Conservation (phyloP, 2,113 vertebrate species). For the Lynx canadensis region DNA sequence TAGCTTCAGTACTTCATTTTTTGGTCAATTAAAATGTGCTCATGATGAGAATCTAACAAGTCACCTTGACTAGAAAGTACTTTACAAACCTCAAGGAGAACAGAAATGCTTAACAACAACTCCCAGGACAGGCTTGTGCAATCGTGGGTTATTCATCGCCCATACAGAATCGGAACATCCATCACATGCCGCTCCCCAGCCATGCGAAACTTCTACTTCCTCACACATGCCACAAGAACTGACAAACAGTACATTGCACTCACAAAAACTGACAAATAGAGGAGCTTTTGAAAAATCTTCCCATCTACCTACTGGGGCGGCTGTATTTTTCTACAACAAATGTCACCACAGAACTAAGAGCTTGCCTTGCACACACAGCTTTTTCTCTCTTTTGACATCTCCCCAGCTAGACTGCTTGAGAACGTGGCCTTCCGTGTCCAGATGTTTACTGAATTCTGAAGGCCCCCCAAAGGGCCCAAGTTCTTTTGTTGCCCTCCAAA, state of each 20-base stretch:
- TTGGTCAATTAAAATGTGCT: constrained; percentile 54
- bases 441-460: constrained; percentile 81
- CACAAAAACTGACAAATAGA: constrained; percentile 55
- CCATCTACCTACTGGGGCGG: constrained; percentile 49
- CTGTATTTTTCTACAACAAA: constrained; percentile 67
- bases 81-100: background rate
- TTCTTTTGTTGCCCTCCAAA: constrained; percentile 79
- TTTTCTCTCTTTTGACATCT: constrained; percentile 76
- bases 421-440: constrained; percentile 80
- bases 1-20: background rate
- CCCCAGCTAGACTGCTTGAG: constrained; percentile 75
- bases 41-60: constrained; percentile 16
- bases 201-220: constrained; percentile 21
- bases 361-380: background rate
- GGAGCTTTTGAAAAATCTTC: constrained; percentile 69
- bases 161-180: background rate
- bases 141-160: background rate
- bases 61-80: constrained; percentile 52
- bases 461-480: constrained; percentile 69
- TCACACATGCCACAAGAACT: constrained; percentile 35
- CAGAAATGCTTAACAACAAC: background rate
- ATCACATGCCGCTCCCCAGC: background rate
- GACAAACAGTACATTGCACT: background rate
- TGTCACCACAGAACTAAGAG: constrained; percentile 44
- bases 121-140: background rate